A percentile compares a stretch with the other conserved stretches of the same genome.
Conservation (phyloP, 2,113 vertebrate genomes). For the Orcinus orca region DNA sequence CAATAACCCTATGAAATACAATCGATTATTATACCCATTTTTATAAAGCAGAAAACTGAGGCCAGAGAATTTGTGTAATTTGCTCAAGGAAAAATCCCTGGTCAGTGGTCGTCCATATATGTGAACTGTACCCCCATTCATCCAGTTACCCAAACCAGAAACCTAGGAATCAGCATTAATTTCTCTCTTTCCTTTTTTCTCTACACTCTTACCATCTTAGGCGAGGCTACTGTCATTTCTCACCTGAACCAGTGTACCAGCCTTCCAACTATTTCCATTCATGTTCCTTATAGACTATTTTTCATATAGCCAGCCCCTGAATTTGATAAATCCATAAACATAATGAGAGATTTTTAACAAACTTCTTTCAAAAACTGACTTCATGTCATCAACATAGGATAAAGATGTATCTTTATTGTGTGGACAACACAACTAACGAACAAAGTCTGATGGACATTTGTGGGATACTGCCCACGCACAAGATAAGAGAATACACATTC, state of each 20-base stretch:
- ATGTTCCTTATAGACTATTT: not conserved
- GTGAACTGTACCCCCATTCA: not conserved
- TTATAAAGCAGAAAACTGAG: constrained; percentile 17
- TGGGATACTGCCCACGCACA: not conserved
- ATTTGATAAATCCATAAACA: not conserved
- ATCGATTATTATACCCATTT: not conserved
- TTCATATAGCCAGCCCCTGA: not conserved
- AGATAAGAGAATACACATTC: not conserved
- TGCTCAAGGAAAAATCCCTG: not conserved
- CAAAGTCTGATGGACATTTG: not conserved
- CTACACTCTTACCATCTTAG: not conserved
- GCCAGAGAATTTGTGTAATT: not conserved
- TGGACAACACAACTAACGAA: not conserved
- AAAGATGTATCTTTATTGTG: not conserved
- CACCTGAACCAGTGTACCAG: not conserved
- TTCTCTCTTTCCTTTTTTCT: not conserved
- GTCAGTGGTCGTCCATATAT: not conserved
- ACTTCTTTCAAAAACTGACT: not conserved
- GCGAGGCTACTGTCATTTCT: not conserved
- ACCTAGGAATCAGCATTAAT: not conserved
- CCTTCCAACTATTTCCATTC: not conserved
- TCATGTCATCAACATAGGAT: not conserved
- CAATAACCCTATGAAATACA: not conserved
- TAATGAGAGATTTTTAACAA: not conserved
- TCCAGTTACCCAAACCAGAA: not conserved